Evolutionary conservation across 2,113 vertebrate genomes (phyloP).

Genomic region (Morone saxatilis): DNA sequence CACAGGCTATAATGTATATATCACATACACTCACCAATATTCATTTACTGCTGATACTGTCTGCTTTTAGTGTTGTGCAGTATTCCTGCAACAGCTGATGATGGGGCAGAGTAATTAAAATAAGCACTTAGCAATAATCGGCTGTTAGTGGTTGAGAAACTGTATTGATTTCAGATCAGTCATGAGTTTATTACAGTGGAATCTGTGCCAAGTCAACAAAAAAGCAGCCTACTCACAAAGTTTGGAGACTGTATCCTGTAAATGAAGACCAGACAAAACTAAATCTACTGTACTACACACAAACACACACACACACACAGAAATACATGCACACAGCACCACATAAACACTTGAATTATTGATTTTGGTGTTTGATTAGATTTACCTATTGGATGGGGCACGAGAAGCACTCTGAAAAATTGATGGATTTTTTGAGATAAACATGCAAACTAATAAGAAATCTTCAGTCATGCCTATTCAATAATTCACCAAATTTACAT

Average conservation of each 20-base stretch:
- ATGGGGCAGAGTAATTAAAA: constrained; percentile 55
- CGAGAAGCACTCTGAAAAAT: constrained; percentile 70
- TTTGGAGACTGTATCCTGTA: constrained; percentile 38
- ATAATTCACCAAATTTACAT: constrained; percentile 86
- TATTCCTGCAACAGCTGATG: constrained; percentile 48
- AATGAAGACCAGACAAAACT: constrained; percentile 41
- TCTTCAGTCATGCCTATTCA: constrained; percentile 80
- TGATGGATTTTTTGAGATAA: constrained; percentile 75
- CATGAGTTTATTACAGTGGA: constrained; percentile 60
- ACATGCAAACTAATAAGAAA: constrained; percentile 81
- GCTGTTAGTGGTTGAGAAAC: constrained; percentile 58
- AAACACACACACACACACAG: constrained; percentile 15
- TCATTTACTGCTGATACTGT: neutral
- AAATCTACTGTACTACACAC: constrained; percentile 32
- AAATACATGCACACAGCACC: constrained; percentile 25
- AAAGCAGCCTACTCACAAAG: constrained; percentile 40
- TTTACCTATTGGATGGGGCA: constrained; percentile 74
- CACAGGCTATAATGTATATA: constrained; percentile 26
- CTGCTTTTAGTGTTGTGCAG: constrained; percentile 5
- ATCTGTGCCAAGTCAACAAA: constrained; percentile 52
- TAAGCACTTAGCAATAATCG: constrained; percentile 65
- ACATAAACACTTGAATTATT: constrained; percentile 79
- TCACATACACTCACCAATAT: neutral
- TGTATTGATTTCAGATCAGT: constrained; percentile 72
- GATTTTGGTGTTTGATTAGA: constrained; percentile 78